Base-by-base conservation (phyloP, 2,888 invertebrate species). In the Herminia tarsipennalis region DNA sequence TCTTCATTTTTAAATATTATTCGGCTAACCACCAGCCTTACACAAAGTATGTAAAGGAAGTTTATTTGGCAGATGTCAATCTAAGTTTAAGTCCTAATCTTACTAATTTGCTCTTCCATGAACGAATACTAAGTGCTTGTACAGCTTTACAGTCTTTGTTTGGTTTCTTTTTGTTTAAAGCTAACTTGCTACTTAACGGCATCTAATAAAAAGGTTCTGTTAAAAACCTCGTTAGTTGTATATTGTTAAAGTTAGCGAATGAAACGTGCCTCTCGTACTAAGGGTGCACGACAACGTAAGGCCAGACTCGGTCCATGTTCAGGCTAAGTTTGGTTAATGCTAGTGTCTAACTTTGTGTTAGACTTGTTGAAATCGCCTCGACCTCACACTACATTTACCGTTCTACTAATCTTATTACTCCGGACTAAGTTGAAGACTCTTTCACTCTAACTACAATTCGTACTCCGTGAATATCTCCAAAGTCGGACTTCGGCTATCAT, bases 1-100 rank as follows among this genome's bases (percentile, higher is more conserved):
- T 45, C 36, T 42, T 53, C 47, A 45, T 59, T 56, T 40, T 64
- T 49, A 56, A 47, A 62, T 55, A 58, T 56, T 54, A 49, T 28
- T 48, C 50, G 35, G 51, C 43, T 51, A 45, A 51, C 50, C 45
- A 49, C 45, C 39, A 33, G 36, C 25, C 35, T 30, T 39, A n/a
- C n/a, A n/a, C n/a, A n/a, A n/a, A n/a, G n/a, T n/a, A n/a, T n/a
- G n/a, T n/a, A n/a, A n/a, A n/a, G n/a, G n/a, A n/a, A n/a, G n/a
- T n/a, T n/a, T n/a, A n/a, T n/a, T n/a, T n/a, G n/a, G n/a, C n/a
- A n/a, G n/a, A n/a, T n/a, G n/a, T n/a, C n/a, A n/a, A n/a, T n/a
- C n/a, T n/a, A n/a, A n/a, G n/a, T n/a, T n/a, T n/a, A n/a, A n/a
- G n/a, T n/a, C n/a, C n/a, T n/a, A n/a, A n/a, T n/a, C n/a, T n/a